Evolutionary conservation across 2,888 invertebrate species (phyloP).

Genomic region (Thymelicus sylvestris): DNA sequence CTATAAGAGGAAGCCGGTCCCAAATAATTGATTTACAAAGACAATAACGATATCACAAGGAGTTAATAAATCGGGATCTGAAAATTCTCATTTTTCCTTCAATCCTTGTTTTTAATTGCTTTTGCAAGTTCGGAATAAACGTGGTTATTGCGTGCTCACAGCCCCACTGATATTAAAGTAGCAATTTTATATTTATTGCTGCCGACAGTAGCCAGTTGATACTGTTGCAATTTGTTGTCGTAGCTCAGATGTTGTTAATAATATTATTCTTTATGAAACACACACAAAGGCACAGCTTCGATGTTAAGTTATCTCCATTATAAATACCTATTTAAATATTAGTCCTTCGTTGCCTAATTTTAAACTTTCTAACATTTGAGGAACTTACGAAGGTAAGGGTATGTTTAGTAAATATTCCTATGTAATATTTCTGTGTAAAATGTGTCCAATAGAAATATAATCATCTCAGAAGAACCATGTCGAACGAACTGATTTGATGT

Average conservation of each 20-base stretch:
- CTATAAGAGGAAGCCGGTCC: too few relatives aligned
- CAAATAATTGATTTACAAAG: too few relatives aligned
- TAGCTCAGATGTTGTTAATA: neutral
- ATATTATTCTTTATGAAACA: too few relatives aligned
- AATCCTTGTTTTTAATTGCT: conserved; percentile 21
- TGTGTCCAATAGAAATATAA: conserved; percentile 3
- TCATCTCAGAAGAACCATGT: conserved; percentile 8
- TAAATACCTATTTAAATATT: too few relatives aligned
- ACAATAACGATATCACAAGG: neutral
- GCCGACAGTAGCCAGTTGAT: conserved; percentile 1
- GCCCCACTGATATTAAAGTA: conserved; percentile 26
- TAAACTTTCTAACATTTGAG: neutral
- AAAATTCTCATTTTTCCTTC: conserved; percentile 13
- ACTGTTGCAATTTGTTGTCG: conserved; percentile 3
- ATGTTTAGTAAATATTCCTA: neutral
- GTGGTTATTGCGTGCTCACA: conserved; percentile 29
- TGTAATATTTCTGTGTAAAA: neutral
- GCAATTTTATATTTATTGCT: conserved; percentile 33
- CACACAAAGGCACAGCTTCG: conserved; percentile 21
- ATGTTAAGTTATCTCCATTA: neutral
- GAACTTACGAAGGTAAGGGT: neutral
- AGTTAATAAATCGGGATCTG: conserved; percentile 2
- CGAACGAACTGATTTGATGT: conserved; percentile 51
- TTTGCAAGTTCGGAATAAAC: conserved; percentile 14
- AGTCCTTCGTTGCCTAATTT: too few relatives aligned